These are phyloP conservation scores for Epirrita christyi DNA, from an alignment of 2,888 invertebrate genomes.

Conservation along the genomic window DNA sequence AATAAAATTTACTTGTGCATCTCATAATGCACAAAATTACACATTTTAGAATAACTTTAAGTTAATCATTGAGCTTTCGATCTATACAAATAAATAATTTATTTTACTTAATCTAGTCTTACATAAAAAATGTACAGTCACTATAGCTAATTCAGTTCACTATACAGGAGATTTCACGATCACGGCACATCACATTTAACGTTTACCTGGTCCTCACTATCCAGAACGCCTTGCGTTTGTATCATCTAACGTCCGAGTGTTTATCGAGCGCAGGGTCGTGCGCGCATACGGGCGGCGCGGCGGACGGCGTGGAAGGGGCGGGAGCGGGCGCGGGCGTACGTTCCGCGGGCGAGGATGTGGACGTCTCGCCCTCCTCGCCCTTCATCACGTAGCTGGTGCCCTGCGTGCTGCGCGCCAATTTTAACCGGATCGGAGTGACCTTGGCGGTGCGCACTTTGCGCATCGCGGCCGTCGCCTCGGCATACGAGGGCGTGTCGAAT, in stretches of 20 bases:
- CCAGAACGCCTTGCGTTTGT: constrained; percentile 61
- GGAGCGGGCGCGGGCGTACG: constrained; percentile 40
- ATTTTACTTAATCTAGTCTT: constrained; percentile 53
- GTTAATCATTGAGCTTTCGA: constrained; percentile 83
- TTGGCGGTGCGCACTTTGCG: constrained; percentile 87
- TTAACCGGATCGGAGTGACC: constrained; percentile 92
- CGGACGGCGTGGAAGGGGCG: constrained; percentile 19
- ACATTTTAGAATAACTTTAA: constrained; percentile 78
- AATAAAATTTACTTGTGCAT: constrained; percentile 75
- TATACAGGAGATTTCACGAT: constrained; percentile 57
- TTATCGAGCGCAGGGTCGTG: constrained; percentile 65
- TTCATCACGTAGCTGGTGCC: constrained; percentile 89
- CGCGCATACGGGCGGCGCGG: too few relatives aligned
- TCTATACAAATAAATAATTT: constrained; percentile 83
- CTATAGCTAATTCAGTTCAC: constrained; percentile 51
- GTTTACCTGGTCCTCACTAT: constrained; percentile 21
- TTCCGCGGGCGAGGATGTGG: constrained; percentile 44
- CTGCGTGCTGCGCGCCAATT: constrained; percentile 92
- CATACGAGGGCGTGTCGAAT: constrained; percentile 71
- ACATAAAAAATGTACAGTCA: constrained; percentile 66
- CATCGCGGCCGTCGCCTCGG: constrained; percentile 70
- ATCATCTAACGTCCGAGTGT: constrained; percentile 96
- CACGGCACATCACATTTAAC: constrained; percentile 31
- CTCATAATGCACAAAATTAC: constrained; percentile 68
- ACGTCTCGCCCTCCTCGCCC: constrained; percentile 51